Conservation (phyloP, 2,888 invertebrate species). For the Hirudinaria manillensis region DNA sequence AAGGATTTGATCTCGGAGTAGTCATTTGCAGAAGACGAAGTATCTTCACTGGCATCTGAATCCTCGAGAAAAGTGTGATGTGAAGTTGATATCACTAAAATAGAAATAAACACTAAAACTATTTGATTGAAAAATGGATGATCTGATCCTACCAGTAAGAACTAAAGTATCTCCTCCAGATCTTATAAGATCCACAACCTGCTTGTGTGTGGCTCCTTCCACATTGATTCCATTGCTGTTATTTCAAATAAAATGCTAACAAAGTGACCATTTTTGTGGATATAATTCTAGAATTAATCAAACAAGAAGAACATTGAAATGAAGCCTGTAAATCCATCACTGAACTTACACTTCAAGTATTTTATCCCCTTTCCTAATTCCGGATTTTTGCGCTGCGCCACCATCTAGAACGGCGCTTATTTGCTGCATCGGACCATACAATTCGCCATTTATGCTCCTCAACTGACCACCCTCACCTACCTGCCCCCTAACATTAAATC, state of each 20-base stretch:
- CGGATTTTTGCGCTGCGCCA: constrained; percentile 95
- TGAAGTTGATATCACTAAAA: constrained; percentile 51
- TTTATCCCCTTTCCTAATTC: constrained; percentile 91
- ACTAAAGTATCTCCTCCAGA: constrained; percentile 96
- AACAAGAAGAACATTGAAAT: too few relatives aligned
- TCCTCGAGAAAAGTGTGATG: constrained; percentile 49
- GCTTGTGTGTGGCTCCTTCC: constrained; percentile 98
- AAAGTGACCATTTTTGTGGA: neutral
- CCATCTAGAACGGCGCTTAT: constrained; percentile 92
- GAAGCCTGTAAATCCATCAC: too few relatives aligned
- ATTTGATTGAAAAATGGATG: neutral
- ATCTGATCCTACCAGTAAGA: constrained; percentile 64
- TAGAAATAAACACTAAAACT: neutral
- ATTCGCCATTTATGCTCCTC: constrained; percentile 91
- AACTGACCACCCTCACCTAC: constrained; percentile 98
- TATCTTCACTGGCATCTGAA: constrained; percentile 63
- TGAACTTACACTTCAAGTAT: constrained; percentile 95
- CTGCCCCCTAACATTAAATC: constrained; percentile 98
- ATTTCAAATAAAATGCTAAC: constrained; percentile 1
- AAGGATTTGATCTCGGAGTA: constrained; percentile 72
- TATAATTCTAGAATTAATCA: too few relatives aligned
- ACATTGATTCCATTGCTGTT: constrained; percentile 91
- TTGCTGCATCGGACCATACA: constrained; percentile 98
- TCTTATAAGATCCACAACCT: constrained; percentile 97
- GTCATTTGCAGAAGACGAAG: constrained; percentile 54